Base-by-base conservation (phyloP, 2,113 vertebrate species). In the Nematolebias whitei region DNA sequence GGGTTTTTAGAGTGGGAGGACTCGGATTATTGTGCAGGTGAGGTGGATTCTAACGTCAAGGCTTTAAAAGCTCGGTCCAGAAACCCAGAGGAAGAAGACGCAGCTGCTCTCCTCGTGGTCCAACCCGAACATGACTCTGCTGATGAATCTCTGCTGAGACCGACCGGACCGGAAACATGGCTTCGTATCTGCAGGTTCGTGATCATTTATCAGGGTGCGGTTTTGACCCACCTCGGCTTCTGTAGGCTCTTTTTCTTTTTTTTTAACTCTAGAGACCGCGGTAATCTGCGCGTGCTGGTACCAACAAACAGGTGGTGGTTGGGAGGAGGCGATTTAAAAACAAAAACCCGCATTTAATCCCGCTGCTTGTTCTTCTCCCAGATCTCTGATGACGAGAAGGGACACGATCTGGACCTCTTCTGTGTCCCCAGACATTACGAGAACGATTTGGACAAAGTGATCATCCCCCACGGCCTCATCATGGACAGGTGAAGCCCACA, bases 401-500 rank as follows among this genome's bases (percentile, higher is more conserved):
- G 91, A 41, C 86, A 92, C n/a, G 93, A 92, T 0, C 88, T 93
- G 82, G 90, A 92, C 40, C 89, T 94, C 0, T 93, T 95, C 76
- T 93, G 92, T 32, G 82, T 95, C 50, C 93, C 93, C 53, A 93
- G 91, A 76, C 92, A 94, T 84, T 92, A 92, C 9, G 91, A 93
- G 71, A 91, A 93, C 35, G 92, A 94, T 58, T 72, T 94, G 82
- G 93, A 95, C 44, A 90, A 83, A 72, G 91, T 95, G 57, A 91
- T 95, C 71, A 94, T 94, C 88, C 94, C 92, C 35, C 93, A 94
- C 38, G 94, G 93, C 41, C 92, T 95, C 65, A 94, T 96, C 47
- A 91, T 93, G 84, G 93, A 95, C 80, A 92, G 95, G 93, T 95
- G 90, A 67, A 35, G 1, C 49, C 0, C 12, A 32, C 10, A 32